Evolutionary conservation across 2,113 vertebrate genomes (phyloP).

Genomic region (Sylvilagus bachmani): DNA sequence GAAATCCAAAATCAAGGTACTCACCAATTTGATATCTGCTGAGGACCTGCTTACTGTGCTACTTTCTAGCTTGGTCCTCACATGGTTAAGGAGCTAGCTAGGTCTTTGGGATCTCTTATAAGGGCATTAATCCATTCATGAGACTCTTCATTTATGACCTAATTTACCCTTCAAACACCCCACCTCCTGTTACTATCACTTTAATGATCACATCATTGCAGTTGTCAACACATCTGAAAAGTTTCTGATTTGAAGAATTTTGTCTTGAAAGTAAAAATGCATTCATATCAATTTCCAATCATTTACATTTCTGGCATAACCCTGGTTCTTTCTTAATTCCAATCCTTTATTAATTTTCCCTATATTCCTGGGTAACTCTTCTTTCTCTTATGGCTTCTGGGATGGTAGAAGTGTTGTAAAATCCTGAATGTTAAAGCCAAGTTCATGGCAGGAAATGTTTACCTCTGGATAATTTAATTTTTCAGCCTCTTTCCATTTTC

Average conservation of each 20-base stretch:
- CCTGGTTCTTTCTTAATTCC: neutral
- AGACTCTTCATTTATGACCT: neutral
- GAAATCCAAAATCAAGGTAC: neutral
- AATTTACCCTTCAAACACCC: neutral
- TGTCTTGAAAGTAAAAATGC: conserved; percentile 41
- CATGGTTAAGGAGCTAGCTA: neutral
- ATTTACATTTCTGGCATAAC: conserved; percentile 19
- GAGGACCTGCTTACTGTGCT: neutral
- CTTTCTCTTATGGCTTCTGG: neutral
- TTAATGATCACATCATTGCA: neutral
- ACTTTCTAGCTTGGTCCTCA: neutral
- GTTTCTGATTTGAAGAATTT: neutral
- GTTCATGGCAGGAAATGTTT: conserved; percentile 26
- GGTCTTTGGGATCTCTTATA: neutral
- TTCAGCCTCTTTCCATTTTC: conserved; percentile 7
- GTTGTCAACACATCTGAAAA: neutral
- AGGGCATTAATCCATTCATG: neutral
- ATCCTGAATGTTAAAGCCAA: conserved; percentile 4
- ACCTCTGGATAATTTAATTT: neutral
- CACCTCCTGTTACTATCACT: neutral
- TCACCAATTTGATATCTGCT: neutral
- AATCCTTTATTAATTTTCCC: conserved; percentile 15
- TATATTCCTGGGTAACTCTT: neutral
- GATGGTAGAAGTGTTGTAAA: neutral
- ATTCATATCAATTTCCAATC: neutral